Percentiles rank a stretch among this genome's conserved stretches.
Evolutionary conservation across 2,113 vertebrate genomes (phyloP).

Genomic region (Camelus bactrianus): DNA sequence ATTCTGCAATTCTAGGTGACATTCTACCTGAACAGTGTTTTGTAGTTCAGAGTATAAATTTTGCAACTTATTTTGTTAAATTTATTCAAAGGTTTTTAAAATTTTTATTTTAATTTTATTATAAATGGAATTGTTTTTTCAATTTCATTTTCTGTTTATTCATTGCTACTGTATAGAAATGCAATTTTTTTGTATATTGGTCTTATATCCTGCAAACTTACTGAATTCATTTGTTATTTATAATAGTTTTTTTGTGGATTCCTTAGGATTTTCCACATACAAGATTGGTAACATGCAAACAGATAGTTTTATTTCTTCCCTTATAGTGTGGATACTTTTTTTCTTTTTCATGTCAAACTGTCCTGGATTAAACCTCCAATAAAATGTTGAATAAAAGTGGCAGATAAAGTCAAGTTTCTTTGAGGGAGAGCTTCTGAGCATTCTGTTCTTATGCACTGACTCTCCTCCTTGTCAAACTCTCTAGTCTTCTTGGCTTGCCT

Average conservation of each 20-base stretch:
- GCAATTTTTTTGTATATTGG: background rate
- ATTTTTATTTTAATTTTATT: background rate
- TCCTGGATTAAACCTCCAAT: background rate
- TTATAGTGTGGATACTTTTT: background rate
- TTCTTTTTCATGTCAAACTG: background rate
- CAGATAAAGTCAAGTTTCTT: background rate
- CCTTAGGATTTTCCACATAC: background rate
- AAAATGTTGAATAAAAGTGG: background rate
- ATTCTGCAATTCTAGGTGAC: background rate
- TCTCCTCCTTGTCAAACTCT: background rate
- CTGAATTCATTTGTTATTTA: background rate
- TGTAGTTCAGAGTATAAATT: background rate
- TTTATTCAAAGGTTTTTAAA: background rate
- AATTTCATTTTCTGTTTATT: slow-evolving; percentile 24
- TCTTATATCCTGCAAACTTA: background rate
- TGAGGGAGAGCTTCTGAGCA: background rate
- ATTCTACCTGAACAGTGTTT: background rate
- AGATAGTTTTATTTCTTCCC: background rate
- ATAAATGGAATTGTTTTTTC: background rate
- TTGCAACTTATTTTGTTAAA: background rate
- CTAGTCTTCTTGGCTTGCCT: background rate
- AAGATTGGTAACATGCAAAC: background rate
- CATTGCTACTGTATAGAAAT: background rate
- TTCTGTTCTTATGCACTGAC: background rate
- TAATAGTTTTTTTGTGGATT: background rate